These are phyloP conservation scores for Didymodactylos carnosus DNA, from an alignment of 2,888 invertebrate genomes.

Conservation along the genomic window DNA sequence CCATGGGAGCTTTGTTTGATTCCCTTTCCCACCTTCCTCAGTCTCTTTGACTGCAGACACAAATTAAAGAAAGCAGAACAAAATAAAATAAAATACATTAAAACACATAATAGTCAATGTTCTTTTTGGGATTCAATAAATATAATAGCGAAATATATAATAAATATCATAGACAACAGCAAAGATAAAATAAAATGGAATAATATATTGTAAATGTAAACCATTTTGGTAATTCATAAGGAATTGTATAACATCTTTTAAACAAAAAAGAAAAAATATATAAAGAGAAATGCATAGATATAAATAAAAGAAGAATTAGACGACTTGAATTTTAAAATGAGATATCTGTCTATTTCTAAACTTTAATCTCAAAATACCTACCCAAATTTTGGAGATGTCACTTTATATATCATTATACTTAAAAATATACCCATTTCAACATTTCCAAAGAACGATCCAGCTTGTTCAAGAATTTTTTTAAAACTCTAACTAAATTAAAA, in stretches of 20 bases:
- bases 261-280: constrained; percentile 16
- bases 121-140: background rate
- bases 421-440: constrained; percentile 26
- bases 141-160: constrained; percentile 14
- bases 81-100: too few relatives aligned
- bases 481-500: constrained; percentile 26
- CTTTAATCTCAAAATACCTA: constrained; percentile 14
- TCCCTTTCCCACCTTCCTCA: too few relatives aligned
- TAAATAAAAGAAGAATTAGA: too few relatives aligned
- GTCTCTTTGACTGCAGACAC: too few relatives aligned
- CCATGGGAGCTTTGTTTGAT: too few relatives aligned
- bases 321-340: too few relatives aligned
- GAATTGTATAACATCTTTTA: constrained; percentile 22
- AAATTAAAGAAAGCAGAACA: too few relatives aligned
- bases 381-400: constrained; percentile 21
- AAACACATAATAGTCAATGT: too few relatives aligned
- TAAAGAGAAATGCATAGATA: too few relatives aligned
- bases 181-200: constrained; percentile 27
- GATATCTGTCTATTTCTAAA: background rate
- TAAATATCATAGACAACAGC: constrained; percentile 26
- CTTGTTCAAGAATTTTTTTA: constrained; percentile 27
- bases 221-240: constrained; percentile 21
- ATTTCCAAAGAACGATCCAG: constrained; percentile 26
- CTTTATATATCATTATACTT: constrained; percentile 24
- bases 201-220: constrained; percentile 19